Evolutionary conservation across 1,140 invertebrate species (phyloP).

Genomic region (Papilio aristodemus): DNA sequence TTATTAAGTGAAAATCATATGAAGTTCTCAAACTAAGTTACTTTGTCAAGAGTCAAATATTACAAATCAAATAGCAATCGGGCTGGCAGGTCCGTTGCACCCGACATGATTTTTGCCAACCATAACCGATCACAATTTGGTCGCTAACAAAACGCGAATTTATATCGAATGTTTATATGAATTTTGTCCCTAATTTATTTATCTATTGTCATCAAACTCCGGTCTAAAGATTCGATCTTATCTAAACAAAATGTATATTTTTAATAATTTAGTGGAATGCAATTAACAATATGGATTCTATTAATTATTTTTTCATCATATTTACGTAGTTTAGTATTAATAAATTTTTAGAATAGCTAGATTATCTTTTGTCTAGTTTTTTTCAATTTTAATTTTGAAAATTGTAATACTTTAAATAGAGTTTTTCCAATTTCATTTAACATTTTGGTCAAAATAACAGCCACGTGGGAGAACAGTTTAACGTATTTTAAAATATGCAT

Average conservation of each 20-base stretch:
- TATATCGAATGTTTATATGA: conserved; percentile 60
- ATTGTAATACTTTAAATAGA: not conserved
- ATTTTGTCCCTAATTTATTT: conserved; percentile 65
- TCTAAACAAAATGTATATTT: conserved; percentile 21
- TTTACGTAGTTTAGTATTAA: not conserved
- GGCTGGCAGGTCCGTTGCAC: not conserved
- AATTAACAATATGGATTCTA: conserved; percentile 1
- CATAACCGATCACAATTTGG: conserved; percentile 54
- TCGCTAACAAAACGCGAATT: conserved; percentile 53
- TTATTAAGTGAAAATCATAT: too few relatives aligned
- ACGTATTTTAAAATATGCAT: conserved; percentile 70
- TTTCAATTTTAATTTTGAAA: not conserved
- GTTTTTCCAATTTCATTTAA: not conserved
- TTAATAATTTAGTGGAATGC: conserved; percentile 20
- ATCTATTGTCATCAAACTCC: conserved; percentile 57
- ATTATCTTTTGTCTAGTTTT: too few relatives aligned
- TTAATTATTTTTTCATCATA: not conserved
- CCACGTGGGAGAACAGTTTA: conserved; percentile 37
- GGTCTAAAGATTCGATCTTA: conserved; percentile 32
- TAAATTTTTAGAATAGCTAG: not conserved
- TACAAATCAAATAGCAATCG: not conserved
- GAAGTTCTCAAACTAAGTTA: not conserved
- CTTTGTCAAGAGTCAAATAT: not conserved
- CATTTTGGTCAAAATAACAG: not conserved
- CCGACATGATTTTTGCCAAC: conserved; percentile 58